phyloP scores from a whole-genome alignment of 2,888 invertebrate species.

The Clunio marinus region DNA sequence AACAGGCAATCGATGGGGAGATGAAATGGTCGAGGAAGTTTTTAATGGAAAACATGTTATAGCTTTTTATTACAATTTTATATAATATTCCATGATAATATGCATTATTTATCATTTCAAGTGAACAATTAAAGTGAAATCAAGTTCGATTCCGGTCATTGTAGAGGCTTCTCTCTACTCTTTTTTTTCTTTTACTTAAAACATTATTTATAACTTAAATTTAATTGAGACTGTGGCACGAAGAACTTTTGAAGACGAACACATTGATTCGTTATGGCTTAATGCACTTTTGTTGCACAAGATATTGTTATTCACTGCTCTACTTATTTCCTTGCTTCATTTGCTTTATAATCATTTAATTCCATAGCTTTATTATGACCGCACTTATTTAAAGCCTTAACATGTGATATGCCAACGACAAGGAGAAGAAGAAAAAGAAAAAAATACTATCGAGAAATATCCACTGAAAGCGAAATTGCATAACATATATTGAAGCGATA shows the following conservation, averaged over 20 bases:
- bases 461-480: conserved; percentile 32
- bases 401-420: conserved; percentile 13
- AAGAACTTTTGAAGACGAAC: not conserved
- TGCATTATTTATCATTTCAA: conserved; percentile 29
- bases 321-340: conserved; percentile 25
- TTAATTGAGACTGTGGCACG: conserved; percentile 25
- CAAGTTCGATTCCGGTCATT: conserved; percentile 16
- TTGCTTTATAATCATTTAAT: conserved; percentile 28
- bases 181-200: not conserved
- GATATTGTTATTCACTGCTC: conserved; percentile 17
- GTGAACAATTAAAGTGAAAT: conserved; percentile 35
- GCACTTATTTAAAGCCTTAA: conserved; percentile 32
- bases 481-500: not conserved
- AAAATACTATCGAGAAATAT: not conserved
- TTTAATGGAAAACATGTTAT: conserved; percentile 1
- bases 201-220: not conserved
- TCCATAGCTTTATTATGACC: conserved; percentile 21
- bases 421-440: not conserved
- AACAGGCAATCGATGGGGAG: not conserved
- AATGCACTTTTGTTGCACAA: conserved; percentile 26
- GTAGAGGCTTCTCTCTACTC: not conserved
- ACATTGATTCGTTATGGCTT: not conserved
- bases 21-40: not conserved
- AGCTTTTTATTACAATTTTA: conserved; percentile 25
- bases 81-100: conserved; percentile 20